phyloP scores from a whole-genome alignment of 2,113 vertebrate species.

The Prochilodus magdalenae region DNA sequence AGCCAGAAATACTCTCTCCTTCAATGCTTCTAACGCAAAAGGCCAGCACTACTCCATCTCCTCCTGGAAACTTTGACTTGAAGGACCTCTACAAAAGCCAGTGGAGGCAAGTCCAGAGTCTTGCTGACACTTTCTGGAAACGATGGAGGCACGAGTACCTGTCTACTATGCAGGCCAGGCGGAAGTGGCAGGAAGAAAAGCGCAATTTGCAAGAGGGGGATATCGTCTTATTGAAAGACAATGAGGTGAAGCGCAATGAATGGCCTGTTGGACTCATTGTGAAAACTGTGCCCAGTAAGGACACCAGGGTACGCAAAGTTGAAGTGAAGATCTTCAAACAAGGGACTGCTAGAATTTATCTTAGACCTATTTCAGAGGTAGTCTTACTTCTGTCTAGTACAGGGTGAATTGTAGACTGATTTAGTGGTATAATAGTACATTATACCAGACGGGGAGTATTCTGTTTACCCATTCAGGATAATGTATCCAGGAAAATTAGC shows the following conservation, averaged over 20 bases:
- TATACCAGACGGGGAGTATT: neutral
- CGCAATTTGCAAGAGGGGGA: constrained; percentile 12
- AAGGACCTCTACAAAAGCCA: constrained; percentile 16
- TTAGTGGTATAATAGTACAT: constrained; percentile 8
- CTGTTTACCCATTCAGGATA: no score
- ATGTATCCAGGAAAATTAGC: no score
- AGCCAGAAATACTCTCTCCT: constrained; percentile 6
- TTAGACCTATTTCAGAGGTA: constrained; percentile 2
- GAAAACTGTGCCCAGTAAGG: neutral
- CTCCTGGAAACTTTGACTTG: constrained; percentile 20
- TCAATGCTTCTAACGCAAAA: constrained; percentile 23
- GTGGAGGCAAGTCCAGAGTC: constrained; percentile 10
- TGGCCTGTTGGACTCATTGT: constrained; percentile 20
- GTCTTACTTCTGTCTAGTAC: neutral
- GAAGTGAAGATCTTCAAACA: constrained; percentile 6
- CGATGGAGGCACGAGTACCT: constrained; percentile 44
- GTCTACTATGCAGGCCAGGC: constrained; percentile 19
- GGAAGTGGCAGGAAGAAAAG: constrained; percentile 26
- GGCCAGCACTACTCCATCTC: neutral
- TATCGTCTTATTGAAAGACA: constrained; percentile 28
- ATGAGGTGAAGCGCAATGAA: constrained; percentile 23
- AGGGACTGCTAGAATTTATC: constrained; percentile 1
- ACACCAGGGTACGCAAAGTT: neutral
- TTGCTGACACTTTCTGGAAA: constrained; percentile 54
- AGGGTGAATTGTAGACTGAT: neutral